These are phyloP conservation scores for Linnaemya tessellans DNA, from an alignment of 2,888 invertebrate species.

Conservation along the genomic window DNA sequence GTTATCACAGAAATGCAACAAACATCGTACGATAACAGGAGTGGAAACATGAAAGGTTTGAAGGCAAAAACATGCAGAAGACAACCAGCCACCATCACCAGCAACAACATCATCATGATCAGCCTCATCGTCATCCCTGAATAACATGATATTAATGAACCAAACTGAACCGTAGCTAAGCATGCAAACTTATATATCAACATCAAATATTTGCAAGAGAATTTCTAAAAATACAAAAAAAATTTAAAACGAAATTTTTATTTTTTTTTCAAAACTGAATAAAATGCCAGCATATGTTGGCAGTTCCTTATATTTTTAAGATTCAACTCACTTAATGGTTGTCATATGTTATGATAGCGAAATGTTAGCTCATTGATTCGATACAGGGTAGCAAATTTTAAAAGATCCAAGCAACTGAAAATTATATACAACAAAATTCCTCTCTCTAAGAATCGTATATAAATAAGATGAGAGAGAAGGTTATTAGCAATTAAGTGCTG, in stretches of 20 bases:
- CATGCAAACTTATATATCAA: conserved; percentile 66
- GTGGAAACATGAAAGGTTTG: conserved; percentile 73
- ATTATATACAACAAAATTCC: too few species aligned
- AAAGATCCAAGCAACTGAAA: background rate
- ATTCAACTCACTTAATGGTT: conserved; percentile 50
- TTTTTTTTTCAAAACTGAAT: conserved; percentile 71
- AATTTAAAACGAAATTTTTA: too few species aligned
- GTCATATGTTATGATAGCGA: conserved; percentile 63
- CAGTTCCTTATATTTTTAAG: conserved; percentile 32
- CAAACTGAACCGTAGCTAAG: conserved; percentile 65
- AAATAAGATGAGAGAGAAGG: too few species aligned
- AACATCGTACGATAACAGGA: conserved; percentile 72
- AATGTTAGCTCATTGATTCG: conserved; percentile 7
- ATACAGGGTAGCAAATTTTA: conserved; percentile 26
- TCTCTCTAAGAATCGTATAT: too few species aligned
- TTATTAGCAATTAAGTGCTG: too few species aligned
- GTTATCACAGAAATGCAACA: conserved; percentile 73
- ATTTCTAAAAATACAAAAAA: conserved; percentile 42
- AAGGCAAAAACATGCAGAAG: conserved; percentile 52
- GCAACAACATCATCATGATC: conserved; percentile 24
- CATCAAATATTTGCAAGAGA: conserved; percentile 46
- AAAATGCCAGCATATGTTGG: conserved; percentile 59
- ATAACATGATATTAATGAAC: conserved; percentile 67
- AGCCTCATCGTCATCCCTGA: conserved; percentile 47
- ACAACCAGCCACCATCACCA: conserved; percentile 51